Conservation (phyloP, 2,797 vertebrate genomes). For the Pyrocephalus nanus region DNA sequence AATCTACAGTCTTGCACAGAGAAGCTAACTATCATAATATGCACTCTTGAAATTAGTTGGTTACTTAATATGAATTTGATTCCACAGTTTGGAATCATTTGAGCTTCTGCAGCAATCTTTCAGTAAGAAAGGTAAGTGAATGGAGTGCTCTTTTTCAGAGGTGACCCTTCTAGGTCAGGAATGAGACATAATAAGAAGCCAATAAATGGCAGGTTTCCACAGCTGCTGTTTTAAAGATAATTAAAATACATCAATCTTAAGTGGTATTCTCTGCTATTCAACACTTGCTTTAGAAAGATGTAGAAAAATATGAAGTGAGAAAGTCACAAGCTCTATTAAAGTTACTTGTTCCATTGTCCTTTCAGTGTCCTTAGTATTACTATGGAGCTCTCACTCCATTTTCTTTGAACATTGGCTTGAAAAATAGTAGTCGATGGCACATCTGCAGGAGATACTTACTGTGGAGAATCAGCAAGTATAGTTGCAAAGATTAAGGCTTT, state of each 20-base stretch:
- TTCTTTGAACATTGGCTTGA: background rate
- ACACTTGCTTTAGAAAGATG: background rate
- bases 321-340: background rate
- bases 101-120: background rate
- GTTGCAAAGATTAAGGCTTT: background rate
- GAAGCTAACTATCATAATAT: background rate
- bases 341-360: background rate
- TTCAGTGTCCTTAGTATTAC: background rate
- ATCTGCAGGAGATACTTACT: background rate
- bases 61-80: background rate
- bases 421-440: background rate
- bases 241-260: conserved; percentile 10
- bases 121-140: background rate
- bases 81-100: background rate
- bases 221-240: conserved; percentile 1
- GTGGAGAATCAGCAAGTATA: background rate
- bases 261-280: background rate
- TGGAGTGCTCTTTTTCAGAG: background rate
- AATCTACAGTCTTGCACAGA: background rate
- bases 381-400: background rate
- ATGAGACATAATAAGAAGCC: background rate
- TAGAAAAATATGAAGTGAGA: conserved; percentile 5
- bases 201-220: background rate
- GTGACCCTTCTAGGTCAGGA: background rate
- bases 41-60: background rate